A percentile compares a stretch with the other conserved stretches of the same genome.
phyloP scores from a whole-genome alignment of 2,113 vertebrate genomes.

The Nothocercus nigrocapillus region DNA sequence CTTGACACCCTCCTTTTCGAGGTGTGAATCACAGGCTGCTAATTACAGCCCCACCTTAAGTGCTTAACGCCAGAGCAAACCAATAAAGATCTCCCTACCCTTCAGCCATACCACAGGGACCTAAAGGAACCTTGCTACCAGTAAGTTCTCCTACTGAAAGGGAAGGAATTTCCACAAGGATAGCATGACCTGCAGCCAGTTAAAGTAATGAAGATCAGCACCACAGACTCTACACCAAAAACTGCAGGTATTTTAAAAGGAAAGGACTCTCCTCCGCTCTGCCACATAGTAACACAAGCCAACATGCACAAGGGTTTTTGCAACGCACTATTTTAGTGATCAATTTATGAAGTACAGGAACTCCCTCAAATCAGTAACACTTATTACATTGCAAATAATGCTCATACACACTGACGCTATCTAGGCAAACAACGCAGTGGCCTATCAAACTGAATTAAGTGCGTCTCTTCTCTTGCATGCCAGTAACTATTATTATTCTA shows the following conservation, averaged over 20 bases:
- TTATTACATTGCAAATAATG: slow-evolving; percentile 25
- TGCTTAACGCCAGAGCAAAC: no score
- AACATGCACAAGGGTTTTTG: background rate
- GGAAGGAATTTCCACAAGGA: background rate
- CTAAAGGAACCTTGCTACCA: no score
- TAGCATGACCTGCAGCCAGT: background rate
- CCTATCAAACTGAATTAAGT: background rate
- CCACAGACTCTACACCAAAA: background rate
- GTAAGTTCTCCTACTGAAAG: no score
- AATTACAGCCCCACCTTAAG: no score
- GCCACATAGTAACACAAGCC: background rate
- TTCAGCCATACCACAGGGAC: no score
- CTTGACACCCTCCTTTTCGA: no score
- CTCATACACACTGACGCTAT: slow-evolving; percentile 37
- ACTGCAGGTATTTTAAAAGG: slow-evolving; percentile 1
- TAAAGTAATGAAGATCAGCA: background rate
- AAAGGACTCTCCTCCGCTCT: background rate
- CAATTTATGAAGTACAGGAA: slow-evolving; percentile 44
- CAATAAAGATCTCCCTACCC: no score
- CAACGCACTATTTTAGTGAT: background rate
- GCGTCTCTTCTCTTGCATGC: background rate
- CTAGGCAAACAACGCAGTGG: background rate
- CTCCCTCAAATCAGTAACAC: slow-evolving; percentile 32
- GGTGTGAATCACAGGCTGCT: no score
- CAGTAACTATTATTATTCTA: slow-evolving; percentile 54